Percentiles rank a stretch among this genome's conserved stretches.
Evolutionary conservation across 2,797 vertebrate species (phyloP).

Genomic region (Vipera latastei): DNA sequence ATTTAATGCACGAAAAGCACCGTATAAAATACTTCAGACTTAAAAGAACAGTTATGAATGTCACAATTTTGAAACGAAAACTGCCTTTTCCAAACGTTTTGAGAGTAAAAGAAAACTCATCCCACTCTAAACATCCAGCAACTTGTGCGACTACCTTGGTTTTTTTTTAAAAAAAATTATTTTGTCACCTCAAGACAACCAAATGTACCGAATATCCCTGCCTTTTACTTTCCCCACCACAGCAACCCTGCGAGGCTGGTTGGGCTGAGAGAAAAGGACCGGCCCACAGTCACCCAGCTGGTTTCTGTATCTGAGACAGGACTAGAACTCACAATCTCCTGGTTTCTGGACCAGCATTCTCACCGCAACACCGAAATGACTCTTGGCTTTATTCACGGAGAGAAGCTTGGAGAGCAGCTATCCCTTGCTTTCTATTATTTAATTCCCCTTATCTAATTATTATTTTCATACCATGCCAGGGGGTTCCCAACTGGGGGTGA

Average conservation of each 20-base stretch:
- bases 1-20: not conserved
- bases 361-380: no score
- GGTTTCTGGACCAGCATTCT: no score
- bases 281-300: no score
- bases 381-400: no score
- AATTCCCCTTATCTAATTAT: not conserved
- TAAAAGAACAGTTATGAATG: not conserved
- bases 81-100: not conserved
- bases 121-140: not conserved
- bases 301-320: no score
- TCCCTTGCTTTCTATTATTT: not conserved
- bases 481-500: no score
- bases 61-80: not conserved
- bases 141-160: not conserved
- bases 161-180: not conserved
- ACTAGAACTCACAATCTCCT: no score
- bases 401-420: not conserved
- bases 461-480: not conserved
- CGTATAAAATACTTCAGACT: not conserved
- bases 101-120: not conserved
- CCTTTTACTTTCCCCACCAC: no score
- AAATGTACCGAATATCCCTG: no score
- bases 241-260: no score
- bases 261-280: no score
- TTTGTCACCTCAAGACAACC: no score